These are phyloP conservation scores for Pteropus alecto DNA, from an alignment of 2,113 vertebrate species.

Conservation along the genomic window DNA sequence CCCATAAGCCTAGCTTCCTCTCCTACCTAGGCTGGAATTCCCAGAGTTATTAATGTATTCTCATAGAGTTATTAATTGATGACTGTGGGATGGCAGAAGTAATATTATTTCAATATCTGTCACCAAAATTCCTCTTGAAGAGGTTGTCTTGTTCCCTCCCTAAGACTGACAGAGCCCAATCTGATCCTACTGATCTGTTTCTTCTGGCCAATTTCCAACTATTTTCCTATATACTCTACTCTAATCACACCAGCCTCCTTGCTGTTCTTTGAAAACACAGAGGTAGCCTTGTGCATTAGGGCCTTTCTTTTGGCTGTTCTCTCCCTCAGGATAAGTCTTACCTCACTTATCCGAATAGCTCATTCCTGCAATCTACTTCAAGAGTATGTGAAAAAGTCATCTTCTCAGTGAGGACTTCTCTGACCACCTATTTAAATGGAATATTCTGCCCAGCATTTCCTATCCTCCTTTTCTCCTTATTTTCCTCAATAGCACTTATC, in stretches of 20 bases:
- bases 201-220: background rate
- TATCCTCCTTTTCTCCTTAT: background rate
- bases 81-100: background rate
- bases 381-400: background rate
- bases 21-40: background rate
- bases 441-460: background rate
- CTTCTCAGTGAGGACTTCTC: background rate
- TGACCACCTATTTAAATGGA: background rate
- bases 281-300: no score
- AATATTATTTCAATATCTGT: background rate
- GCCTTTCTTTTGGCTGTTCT: background rate
- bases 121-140: background rate
- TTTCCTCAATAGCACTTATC: background rate
- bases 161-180: background rate
- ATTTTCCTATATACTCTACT: background rate
- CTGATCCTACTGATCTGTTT: background rate
- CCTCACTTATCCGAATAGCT: background rate
- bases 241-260: background rate
- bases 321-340: background rate
- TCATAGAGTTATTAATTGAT: background rate
- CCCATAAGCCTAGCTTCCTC: background rate
- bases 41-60: background rate
- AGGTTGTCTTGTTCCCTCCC: no score
- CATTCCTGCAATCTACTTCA: background rate
- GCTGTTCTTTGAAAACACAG: background rate